These are phyloP conservation scores for Aphidoletes aphidimyza DNA, from an alignment of 2,888 invertebrate genomes.

Conservation along the genomic window DNA sequence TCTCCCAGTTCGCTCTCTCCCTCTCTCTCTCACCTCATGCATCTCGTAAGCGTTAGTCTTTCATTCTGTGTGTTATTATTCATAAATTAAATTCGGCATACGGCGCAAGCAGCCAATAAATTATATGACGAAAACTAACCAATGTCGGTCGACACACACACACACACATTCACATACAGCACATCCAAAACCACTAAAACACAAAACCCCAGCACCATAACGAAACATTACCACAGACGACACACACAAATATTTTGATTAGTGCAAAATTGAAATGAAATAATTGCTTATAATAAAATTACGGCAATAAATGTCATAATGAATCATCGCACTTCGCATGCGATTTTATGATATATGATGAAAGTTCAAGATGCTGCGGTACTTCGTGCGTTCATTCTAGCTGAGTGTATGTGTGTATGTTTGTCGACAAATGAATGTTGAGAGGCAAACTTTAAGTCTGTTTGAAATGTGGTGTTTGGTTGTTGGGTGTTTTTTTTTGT, in stretches of 20 bases:
- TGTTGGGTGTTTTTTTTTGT: not conserved
- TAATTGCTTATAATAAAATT: slow-evolving; percentile 52
- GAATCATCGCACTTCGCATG: slow-evolving; percentile 33
- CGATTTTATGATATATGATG: slow-evolving; percentile 36
- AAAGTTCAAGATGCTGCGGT: slow-evolving; percentile 30
- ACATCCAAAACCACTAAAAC: no score
- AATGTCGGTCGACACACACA: not conserved
- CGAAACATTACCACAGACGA: no score
- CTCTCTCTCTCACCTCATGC: no score
- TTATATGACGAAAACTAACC: slow-evolving; percentile 36
- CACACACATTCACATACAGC: no score
- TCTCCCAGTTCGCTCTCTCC: no score
- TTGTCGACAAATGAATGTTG: no score
- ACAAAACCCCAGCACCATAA: not conserved
- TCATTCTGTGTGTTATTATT: not conserved
- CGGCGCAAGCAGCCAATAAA: slow-evolving; percentile 31
- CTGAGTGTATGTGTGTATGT: not conserved
- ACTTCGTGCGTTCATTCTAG: slow-evolving; percentile 3
- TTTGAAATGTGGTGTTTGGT: slow-evolving; percentile 22
- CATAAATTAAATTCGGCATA: slow-evolving; percentile 36
- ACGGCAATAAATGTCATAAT: slow-evolving; percentile 54
- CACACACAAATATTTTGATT: slow-evolving; percentile 53
- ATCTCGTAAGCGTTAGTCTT: no score
- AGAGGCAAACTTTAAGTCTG: not conserved
- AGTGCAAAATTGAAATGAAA: slow-evolving; percentile 54